A percentile compares a stretch with the other conserved stretches of the same genome.
Conservation (phyloP, 2,888 invertebrate species). For the Pachydiplax longipennis region DNA sequence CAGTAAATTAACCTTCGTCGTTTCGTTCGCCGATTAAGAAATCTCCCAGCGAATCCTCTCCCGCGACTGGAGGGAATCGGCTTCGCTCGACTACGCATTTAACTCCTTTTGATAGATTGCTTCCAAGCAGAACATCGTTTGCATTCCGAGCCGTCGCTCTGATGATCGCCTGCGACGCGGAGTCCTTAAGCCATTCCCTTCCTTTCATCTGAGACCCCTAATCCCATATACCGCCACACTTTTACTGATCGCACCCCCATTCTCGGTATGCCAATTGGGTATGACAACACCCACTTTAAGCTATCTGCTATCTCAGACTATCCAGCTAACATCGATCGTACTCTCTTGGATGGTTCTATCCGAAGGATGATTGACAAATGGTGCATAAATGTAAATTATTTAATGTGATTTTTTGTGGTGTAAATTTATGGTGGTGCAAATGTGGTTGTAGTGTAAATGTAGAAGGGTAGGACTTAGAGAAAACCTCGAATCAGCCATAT, state of each 20-base stretch:
- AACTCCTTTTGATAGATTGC: constrained; percentile 30
- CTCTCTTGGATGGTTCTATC: too few relatives aligned
- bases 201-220: neutral
- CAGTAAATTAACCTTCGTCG: too few relatives aligned
- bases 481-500: too few relatives aligned
- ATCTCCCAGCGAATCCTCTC: too few relatives aligned
- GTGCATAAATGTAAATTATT: too few relatives aligned
- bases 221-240: neutral
- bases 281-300: neutral
- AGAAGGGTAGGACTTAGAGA: too few relatives aligned
- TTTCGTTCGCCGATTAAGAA: too few relatives aligned
- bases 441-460: too few relatives aligned
- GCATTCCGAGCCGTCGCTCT: constrained; percentile 2
- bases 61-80: too few relatives aligned
- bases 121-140: constrained; percentile 8
- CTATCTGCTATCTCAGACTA: neutral
- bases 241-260: neutral
- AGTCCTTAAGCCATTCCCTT: neutral
- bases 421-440: too few relatives aligned
- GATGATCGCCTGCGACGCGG: neutral
- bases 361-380: too few relatives aligned
- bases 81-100: neutral
- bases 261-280: neutral
- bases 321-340: neutral
- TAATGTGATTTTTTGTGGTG: too few relatives aligned